Conservation (phyloP, 2,888 invertebrate species). For the Chrysotoxum bicinctum region DNA sequence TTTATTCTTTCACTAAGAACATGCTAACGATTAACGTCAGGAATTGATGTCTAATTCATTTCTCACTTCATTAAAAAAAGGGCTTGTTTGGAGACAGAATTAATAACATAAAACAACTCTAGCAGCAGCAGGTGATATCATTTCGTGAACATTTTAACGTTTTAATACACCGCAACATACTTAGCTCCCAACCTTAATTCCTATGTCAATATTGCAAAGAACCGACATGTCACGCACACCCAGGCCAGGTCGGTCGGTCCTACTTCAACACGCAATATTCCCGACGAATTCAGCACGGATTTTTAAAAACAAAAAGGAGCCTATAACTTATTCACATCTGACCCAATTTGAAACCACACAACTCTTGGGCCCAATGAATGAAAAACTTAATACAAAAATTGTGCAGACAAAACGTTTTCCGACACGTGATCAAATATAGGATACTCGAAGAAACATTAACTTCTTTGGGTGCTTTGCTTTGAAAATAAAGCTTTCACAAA, state of each 20-base stretch:
- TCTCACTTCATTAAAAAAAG: not conserved
- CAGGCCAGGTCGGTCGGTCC: not conserved
- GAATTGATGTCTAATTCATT: not conserved
- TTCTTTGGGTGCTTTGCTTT: slow-evolving; percentile 1
- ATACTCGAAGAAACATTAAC: slow-evolving; percentile 33
- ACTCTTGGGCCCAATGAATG: slow-evolving; percentile 13
- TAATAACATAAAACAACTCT: not conserved
- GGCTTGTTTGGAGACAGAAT: not conserved
- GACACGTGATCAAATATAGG: slow-evolving; percentile 59
- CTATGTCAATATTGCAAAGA: slow-evolving; percentile 15
- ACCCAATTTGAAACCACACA: slow-evolving; percentile 47
- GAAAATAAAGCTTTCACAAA: slow-evolving; percentile 30
- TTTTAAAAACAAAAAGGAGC: slow-evolving; percentile 27
- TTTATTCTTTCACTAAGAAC: not conserved
- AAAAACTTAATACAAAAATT: not conserved
- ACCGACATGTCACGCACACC: slow-evolving; percentile 58
- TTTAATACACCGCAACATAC: slow-evolving; percentile 20
- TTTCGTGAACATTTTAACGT: not conserved
- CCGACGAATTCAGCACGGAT: slow-evolving; percentile 40
- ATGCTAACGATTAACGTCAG: not conserved
- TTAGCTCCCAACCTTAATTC: slow-evolving; percentile 35
- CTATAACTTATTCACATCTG: slow-evolving; percentile 58
- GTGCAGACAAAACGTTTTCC: slow-evolving; percentile 64
- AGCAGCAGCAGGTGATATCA: slow-evolving; percentile 24
- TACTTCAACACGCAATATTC: slow-evolving; percentile 47